A percentile compares a stretch with the other conserved stretches of the same genome.
phyloP scores from a whole-genome alignment of 1,140 invertebrate species.

The Luehdorfia chinensis region DNA sequence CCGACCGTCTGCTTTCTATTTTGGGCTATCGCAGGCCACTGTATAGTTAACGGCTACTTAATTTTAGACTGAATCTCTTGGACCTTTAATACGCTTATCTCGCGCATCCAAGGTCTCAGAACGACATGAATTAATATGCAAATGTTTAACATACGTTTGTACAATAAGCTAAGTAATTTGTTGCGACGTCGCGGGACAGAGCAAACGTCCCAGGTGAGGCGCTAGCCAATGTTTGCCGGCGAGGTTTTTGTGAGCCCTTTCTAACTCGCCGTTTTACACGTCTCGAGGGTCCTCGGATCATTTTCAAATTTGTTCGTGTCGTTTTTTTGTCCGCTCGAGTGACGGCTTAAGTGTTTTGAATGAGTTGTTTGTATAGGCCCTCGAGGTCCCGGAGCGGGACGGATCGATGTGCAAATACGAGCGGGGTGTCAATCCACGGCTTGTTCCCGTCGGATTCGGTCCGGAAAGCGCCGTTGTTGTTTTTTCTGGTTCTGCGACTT shows the following conservation, averaged over 20 bases:
- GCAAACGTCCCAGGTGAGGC: constrained; percentile 44
- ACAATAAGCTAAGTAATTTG: no score
- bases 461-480: no score
- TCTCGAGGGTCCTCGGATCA: constrained; percentile 52
- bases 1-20: no score
- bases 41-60: no score
- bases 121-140: no score
- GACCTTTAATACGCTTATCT: no score
- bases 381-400: constrained; percentile 28
- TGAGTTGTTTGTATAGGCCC: constrained; percentile 65
- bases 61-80: no score
- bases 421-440: not conserved
- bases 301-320: constrained; percentile 59
- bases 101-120: no score
- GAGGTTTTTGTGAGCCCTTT: constrained; percentile 32
- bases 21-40: no score
- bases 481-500: not conserved
- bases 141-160: no score
- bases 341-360: constrained; percentile 64
- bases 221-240: constrained; percentile 34
- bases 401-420: constrained; percentile 33
- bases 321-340: constrained; percentile 54
- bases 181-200: no score
- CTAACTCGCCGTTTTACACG: constrained; percentile 60
- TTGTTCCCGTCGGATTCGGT: not conserved